Base-by-base conservation (phyloP, 2,797 vertebrate species). In the Micromesistius poutassou region DNA sequence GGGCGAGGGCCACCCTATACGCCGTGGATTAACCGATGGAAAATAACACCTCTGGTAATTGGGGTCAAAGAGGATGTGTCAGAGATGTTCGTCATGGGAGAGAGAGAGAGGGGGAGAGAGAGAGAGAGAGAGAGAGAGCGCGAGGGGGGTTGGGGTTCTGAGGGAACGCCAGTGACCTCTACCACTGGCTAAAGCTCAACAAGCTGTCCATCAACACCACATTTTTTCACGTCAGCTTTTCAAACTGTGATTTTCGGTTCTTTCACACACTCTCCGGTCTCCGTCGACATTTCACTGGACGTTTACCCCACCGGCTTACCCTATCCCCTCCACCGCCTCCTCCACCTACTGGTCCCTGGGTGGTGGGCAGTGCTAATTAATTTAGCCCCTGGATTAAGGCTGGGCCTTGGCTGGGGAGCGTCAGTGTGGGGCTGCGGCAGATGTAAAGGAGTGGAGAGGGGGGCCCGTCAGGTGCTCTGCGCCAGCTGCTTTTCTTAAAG, bases 21-120 rank as follows among this genome's bases (percentile, higher is more conserved):
- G 81, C 84, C 78, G 19, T 6, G 87, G 92, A 93, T 94, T 91
- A 93, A 78, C 84, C 30, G 80, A 80, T 83, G 86, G 87, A 91
- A 84, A 87, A 81, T 79, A 92, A 92, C 87, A 92, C 91, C 91
- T 92, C 88, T 83, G 83, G 86, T 94, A 94, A 93, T 93, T 93
- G 89, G 92, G 92, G 90, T 93, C 90, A 91, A 90, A 91, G 80
- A 90, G 88, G 91, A 93, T 80, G 85, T 87, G 83, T 86, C 42
- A 13, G 80, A 88, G 87, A 86, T 89, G 86, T 90, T 91, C 87
- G 89, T 91, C 89, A 91, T 80, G 42, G 42, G 82, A 86, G 86
- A 46, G 42, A 46, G 40, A 46, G 40, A 46, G 40, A 14, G 40
- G 1, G 40, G 14, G 40, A 42, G 40, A 42, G 40, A 16, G 42